Evolutionary conservation across 1,140 invertebrate genomes (phyloP), one percentile per base, ranked within the genome.

Genomic region (Aphelinus certus): DNA sequence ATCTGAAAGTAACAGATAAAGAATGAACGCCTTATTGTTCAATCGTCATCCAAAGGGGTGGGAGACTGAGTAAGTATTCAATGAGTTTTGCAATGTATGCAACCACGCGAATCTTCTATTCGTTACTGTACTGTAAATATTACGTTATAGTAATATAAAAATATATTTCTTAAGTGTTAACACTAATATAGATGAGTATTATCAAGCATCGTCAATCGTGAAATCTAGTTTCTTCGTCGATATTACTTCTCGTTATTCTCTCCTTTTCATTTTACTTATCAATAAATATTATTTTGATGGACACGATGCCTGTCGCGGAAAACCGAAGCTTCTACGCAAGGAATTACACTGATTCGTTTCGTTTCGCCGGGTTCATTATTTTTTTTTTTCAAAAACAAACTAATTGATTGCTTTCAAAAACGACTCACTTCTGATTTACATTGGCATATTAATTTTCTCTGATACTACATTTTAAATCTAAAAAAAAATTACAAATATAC

Each of bases 111-210:
- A 80, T 80, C 78, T 76, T 79, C 74, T 84, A 84, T 83, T 68
- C 10, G n/a, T 69, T 68, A 79, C 79, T 53, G 9, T 81, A 77
- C 83, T 62, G 74, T 83, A 81, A 83, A 77, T 81, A 83, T 84
- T 84, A 86, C 80, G 83, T 86, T 85, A 84, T 86, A 88, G 83
- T 87, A 83, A 88, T 88, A 88, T 84, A 88, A 88, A 88, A 88
- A 88, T 88, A 88, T 88, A 88, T 86, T 88, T 88, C 84, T 88
- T 86, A 87, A 85, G 77, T 82, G 80, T 87, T 88, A 88, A 88
- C 86, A 86, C 85, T 88, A 88, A 86, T 84, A 87, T 87, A 88
- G 86, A 87, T 87, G 86, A 88, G 86, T 88, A 88, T 88, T 87
- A 82, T 85, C 4, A 85, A 86, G 85, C 86, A 86, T 86, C 79